These are phyloP conservation scores for Oncorhynchus kisutch DNA, from an alignment of 2,113 vertebrate species.

Conservation along the genomic window DNA sequence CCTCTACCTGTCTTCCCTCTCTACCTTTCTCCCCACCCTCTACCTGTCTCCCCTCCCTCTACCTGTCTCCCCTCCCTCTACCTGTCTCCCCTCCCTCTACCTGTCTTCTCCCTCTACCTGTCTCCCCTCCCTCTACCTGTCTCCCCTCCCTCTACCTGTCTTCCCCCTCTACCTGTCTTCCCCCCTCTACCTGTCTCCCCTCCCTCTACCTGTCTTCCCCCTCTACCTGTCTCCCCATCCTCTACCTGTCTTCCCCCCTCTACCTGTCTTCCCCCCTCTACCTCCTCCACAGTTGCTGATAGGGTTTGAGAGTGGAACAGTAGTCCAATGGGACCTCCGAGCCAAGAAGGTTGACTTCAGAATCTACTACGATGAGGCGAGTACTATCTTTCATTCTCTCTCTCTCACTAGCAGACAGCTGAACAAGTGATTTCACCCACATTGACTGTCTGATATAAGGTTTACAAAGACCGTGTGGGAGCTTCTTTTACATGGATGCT, in stretches of 20 bases:
- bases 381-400: slow-evolving; percentile 3
- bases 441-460: too few relatives aligned
- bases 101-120: neutral
- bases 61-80: neutral
- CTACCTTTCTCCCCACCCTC: neutral
- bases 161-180: neutral
- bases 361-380: slow-evolving; percentile 98
- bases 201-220: neutral
- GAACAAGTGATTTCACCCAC: neutral
- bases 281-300: slow-evolving; percentile 81
- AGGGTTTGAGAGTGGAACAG: slow-evolving; percentile 95
- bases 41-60: neutral
- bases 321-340: slow-evolving; percentile 93
- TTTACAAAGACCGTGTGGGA: too few relatives aligned
- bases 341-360: slow-evolving; percentile 92
- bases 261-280: neutral
- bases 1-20: neutral
- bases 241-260: neutral
- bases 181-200: neutral
- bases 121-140: neutral
- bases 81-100: neutral
- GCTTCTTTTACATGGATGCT: too few relatives aligned
- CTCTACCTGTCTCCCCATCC: neutral
- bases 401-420: neutral
- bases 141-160: neutral